phyloP scores from a whole-genome alignment of 1,140 invertebrate species.

The Danaus melanippus region DNA sequence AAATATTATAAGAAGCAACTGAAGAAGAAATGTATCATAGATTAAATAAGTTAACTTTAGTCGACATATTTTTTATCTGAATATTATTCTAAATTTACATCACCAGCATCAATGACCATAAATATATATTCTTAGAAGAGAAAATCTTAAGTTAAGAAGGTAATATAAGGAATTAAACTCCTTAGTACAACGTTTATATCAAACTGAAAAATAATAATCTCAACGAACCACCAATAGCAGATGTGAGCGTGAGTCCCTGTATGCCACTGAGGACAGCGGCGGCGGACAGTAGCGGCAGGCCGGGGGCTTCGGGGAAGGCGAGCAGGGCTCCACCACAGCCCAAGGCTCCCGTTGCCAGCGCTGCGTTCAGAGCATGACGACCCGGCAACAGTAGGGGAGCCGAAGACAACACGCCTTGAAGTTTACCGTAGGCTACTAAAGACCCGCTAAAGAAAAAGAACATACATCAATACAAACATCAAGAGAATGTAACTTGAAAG shows the following conservation, averaged over 20 bases:
- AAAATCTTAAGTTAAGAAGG: too few species aligned
- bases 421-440: constrained; percentile 92
- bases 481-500: too few species aligned
- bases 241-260: constrained; percentile 90
- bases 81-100: too few species aligned
- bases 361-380: constrained; percentile 82
- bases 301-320: constrained; percentile 77
- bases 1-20: too few species aligned
- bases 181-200: too few species aligned
- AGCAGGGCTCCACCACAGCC: constrained; percentile 81
- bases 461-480: neutral
- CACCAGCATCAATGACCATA: too few species aligned
- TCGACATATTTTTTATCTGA: too few species aligned
- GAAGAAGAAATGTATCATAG: too few species aligned
- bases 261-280: constrained; percentile 80
- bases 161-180: too few species aligned
- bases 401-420: constrained; percentile 87
- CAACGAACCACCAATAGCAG: constrained; percentile 86
- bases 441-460: constrained; percentile 78
- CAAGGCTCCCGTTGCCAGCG: constrained; percentile 79
- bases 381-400: constrained; percentile 87
- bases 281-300: constrained; percentile 77
- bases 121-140: too few species aligned
- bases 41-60: too few species aligned
- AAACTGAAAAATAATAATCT: neutral